Evolutionary conservation across 2,113 vertebrate species (phyloP).

Genomic region (Centrocercus urophasianus): DNA sequence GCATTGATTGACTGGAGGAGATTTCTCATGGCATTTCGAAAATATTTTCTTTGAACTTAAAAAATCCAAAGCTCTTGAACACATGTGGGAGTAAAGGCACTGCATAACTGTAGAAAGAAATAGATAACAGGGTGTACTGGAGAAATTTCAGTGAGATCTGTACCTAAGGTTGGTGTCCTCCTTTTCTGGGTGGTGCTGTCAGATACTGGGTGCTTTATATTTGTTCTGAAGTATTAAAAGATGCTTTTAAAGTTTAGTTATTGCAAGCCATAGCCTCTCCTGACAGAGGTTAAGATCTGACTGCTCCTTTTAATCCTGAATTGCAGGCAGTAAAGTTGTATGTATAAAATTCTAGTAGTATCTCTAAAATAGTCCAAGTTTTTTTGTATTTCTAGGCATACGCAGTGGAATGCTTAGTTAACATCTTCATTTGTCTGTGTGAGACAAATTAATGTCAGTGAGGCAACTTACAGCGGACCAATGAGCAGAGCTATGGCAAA

Average conservation of each 20-base stretch:
- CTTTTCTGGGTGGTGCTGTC: background rate
- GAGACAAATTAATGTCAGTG: background rate
- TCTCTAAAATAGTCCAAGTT: background rate
- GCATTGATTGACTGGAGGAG: background rate
- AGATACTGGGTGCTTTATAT: rapidly evolving
- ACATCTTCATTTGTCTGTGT: background rate
- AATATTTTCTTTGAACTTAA: background rate
- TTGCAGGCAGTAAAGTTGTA: background rate
- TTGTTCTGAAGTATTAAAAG: background rate
- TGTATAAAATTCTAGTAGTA: background rate
- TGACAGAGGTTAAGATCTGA: background rate
- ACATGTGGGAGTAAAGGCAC: background rate
- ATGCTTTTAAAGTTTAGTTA: background rate
- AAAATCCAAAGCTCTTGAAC: background rate
- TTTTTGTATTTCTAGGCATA: background rate
- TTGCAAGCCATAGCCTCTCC: background rate
- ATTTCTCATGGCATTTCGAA: background rate
- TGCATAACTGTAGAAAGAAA: background rate
- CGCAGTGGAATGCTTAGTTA: background rate
- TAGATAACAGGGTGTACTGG: background rate
- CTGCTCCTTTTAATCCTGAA: background rate
- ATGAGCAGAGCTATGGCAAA: background rate
- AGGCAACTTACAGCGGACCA: background rate
- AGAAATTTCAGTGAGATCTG: background rate
- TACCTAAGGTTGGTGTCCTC: background rate